Evolutionary conservation across 2,113 vertebrate genomes (phyloP), one percentile per base, ranked within the genome.

Genomic region (Corydoras sp.): DNA sequence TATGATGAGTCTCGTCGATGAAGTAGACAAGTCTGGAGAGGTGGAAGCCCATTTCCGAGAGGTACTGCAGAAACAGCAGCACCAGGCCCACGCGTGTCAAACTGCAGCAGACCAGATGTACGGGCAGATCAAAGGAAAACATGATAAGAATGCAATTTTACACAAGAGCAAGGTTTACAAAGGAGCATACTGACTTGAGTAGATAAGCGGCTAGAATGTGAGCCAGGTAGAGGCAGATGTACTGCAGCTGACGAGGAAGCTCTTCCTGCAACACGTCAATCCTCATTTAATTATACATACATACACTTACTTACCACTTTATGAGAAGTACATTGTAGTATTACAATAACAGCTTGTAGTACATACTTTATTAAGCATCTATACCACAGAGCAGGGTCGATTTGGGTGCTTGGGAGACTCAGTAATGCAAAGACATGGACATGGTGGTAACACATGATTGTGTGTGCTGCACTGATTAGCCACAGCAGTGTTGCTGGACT

Each of bases 151-250:
- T 43, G 35, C 35, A 43, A 43, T 43, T 2, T 5, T 8, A 43
- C 35, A 43, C 35, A 4, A 43, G 35, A 43, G 35, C 18, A 56
- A 10, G 1, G 2, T 2, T 9, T 54, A 11, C n/a, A 43, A 49
- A 32, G 1, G 9, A 54, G 9, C 8, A 1, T n/a, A 49, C 95
- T 95, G 87, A 99, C 96, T 98, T 97, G 77, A 98, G 88, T 83
- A 98, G 86, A 85, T 99, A 99, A 0, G 95, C 96, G 14, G 92
- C 91, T 9, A 92, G 76, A 59, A 98, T 92, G 86, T 99, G 96
- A 56, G 91, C 83, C 80, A 99, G 86, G 84, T 99, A 99, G 53
- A 99, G 89, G 10, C 83, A 72, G 71, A 98, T 96, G 79, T 95
- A 95, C 81, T 92, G 90, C 69, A 99, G 84, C 86, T 96, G 95